Evolutionary conservation across 2,888 invertebrate genomes (phyloP).

Genomic region (Magallana nippona): DNA sequence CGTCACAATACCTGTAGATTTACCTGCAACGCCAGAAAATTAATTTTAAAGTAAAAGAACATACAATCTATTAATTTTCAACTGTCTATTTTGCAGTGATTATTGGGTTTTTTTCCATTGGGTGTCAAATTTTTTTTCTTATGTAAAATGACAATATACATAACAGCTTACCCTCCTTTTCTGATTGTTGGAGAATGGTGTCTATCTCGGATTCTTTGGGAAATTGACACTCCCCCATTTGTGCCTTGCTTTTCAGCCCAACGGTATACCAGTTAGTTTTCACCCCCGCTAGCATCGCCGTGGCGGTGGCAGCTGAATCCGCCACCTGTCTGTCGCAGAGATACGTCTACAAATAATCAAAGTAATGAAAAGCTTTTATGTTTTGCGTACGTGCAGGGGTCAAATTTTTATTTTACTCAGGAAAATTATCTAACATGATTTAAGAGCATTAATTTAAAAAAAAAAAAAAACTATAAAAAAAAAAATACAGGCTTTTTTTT

Average conservation of each 20-base stretch:
- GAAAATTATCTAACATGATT: too few relatives aligned
- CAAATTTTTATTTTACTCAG: too few relatives aligned
- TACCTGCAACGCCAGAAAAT: conserved; percentile 10
- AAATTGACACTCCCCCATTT: conserved; percentile 24
- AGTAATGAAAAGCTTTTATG: neutral
- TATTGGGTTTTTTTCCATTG: too few relatives aligned
- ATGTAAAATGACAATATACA: neutral
- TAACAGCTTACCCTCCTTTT: conserved; percentile 22
- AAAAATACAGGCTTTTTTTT: too few relatives aligned
- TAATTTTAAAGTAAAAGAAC: neutral
- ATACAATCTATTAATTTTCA: neutral
- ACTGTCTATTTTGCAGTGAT: too few relatives aligned
- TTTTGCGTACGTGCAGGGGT: too few relatives aligned
- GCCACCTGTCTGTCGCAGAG: conserved; percentile 54
- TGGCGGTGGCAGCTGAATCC: conserved; percentile 69
- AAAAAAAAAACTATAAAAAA: too few relatives aligned
- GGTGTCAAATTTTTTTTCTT: too few relatives aligned
- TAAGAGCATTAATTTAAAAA: too few relatives aligned
- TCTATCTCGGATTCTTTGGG: conserved; percentile 28
- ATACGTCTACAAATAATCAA: conserved; percentile 48
- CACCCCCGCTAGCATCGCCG: conserved; percentile 68
- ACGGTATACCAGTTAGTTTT: conserved; percentile 61
- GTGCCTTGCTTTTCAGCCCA: conserved; percentile 38
- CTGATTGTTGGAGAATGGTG: conserved; percentile 23
- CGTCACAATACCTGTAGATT: conserved; percentile 70